Evolutionary conservation across 2,888 invertebrate species (phyloP), one percentile per base, ranked within the genome.

Genomic region (Drosophila kokeensis): DNA sequence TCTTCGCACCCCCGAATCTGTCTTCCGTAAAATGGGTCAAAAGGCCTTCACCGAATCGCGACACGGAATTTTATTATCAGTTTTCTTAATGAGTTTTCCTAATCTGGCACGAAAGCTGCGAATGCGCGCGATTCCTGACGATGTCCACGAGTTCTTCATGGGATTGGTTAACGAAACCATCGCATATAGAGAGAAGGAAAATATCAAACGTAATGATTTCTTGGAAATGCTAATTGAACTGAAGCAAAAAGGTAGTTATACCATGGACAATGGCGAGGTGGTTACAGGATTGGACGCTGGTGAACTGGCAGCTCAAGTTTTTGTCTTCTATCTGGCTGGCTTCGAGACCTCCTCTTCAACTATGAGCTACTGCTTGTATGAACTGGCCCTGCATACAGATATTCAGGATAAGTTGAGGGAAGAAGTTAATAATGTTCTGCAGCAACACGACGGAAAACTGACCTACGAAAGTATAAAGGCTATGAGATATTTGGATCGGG

Each of bases 281-380:
- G 30, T 87, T 50, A 77, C 69, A 6, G 87, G 78, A 53, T 55
- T 89, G 63, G 65, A 74, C 1, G 87, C 94, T 11, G 92, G 94
- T 1, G 85, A 95, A n/a, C 81, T 95, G 6, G 92, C 94, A 0
- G 93, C 94, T 0, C 94, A 95, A 60, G 94, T 94, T 24, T 93
- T 94, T 50, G 89, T 94, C 2, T 95, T 95, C 71, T 94, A 94
- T 73, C 67, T 91, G 11, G 95, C 94, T 32, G 95, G 95, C 2
- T 94, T 93, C 63, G 94, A 94, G 82, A 94, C 94, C 0, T 94
- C 94, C 1, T 92, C 93, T 1, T 92, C 93, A 0, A 93, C 93
- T 0, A 91, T 94, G 82, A 92, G 93, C 29, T 94, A 93, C 78
- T 91, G 92, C 6, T 73, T 94, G 1, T 94, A 93, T 73, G 94